phyloP scores from a whole-genome alignment of 2,113 vertebrate genomes.

The Boulengeromyrus knoepffleri region DNA sequence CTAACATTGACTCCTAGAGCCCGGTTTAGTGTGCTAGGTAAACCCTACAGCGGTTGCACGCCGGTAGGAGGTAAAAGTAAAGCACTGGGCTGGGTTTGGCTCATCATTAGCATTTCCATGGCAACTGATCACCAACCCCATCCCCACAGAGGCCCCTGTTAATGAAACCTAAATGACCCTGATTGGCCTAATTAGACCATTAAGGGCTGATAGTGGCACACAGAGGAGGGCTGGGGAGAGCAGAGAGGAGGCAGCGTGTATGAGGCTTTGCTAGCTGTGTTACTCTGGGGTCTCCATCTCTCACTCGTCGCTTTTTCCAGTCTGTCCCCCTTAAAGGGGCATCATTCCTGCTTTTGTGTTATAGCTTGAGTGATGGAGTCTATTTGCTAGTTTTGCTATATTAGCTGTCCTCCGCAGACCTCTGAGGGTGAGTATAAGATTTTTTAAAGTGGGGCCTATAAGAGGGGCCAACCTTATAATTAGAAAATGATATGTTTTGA shows the following conservation, averaged over 20 bases:
- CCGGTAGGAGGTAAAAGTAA: neutral
- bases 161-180: neutral
- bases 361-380: neutral
- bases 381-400: neutral
- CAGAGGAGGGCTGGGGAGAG: neutral
- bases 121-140: neutral
- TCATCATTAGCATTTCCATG: neutral
- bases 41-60: neutral
- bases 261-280: neutral
- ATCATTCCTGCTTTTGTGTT: neutral
- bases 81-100: neutral
- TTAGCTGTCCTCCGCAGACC: neutral
- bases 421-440: neutral
- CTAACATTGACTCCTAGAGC: neutral
- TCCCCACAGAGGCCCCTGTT: neutral
- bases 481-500: neutral
- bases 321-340: neutral
- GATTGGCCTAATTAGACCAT: conserved; percentile 5
- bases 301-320: neutral
- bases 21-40: neutral
- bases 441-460: neutral
- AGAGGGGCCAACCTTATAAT: neutral
- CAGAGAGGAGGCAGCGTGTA: neutral
- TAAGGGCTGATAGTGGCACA: neutral
- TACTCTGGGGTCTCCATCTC: neutral